Evolutionary conservation across 2,888 invertebrate species (phyloP), one percentile per base, ranked within the genome.

Genomic region (Apodemia duryi): DNA sequence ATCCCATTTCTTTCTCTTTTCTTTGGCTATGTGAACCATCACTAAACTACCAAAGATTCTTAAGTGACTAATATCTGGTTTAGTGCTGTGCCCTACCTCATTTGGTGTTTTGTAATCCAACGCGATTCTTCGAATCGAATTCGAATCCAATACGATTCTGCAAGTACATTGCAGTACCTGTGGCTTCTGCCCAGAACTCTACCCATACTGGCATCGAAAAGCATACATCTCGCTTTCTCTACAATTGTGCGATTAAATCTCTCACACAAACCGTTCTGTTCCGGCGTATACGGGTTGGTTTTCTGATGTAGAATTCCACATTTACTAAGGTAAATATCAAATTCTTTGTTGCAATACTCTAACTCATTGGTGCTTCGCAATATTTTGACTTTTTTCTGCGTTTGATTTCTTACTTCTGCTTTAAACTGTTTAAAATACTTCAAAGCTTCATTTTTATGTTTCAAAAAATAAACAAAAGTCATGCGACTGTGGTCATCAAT

Each of bases 401-500:
- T 72, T 68, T 77, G 74, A 62, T 75, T 77, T 69, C 76, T 76
- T 28, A 73, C 73, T 61, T 73, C 51, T 35, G 28, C 57, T 67
- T 76, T 52, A 21, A 52, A 52, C 21, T 21, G 21, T 21, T 21
- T 52, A 7, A 52, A 52, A 6, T 9, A 21, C 28, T 52, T 52
- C 52, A 52, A 2, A 28, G 52, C 52, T 21, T 52, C 52, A 21
- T 52, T 52, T 65, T 80, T 81, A 9, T 66, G 66, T 67, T 75
- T 80, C n/a, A 80, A 29, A 68, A 77, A 74, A 67, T 76, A 78
- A 63, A 71, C 63, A 41, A 65, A 67, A 1, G 67, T 66, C 66
- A 66, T 68, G 5, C 68, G 60, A 21, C 57, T 75, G 61, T 64
- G 73, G 64, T 80, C 77, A 65, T 80, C 78, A 28, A 77, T 68